Percentiles rank a stretch among this genome's conserved stretches.
Conservation (phyloP, 2,113 vertebrate genomes). For the Leucoraja erinaceus region DNA sequence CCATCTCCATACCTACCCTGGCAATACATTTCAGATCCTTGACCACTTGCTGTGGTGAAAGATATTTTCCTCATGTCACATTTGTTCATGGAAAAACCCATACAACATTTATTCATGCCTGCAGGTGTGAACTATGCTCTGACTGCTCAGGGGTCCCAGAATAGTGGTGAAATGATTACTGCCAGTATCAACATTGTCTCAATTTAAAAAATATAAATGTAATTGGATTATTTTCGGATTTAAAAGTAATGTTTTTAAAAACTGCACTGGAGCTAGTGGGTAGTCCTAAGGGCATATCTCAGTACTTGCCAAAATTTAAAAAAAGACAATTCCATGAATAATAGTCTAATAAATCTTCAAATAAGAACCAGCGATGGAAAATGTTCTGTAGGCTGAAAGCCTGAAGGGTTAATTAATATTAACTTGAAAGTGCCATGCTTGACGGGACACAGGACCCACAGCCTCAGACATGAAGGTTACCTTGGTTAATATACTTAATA, state of each 20-base stretch:
- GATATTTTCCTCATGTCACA: too few relatives aligned
- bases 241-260: slow-evolving; percentile 7
- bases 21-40: too few relatives aligned
- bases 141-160: background rate
- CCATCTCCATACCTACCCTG: too few relatives aligned
- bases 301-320: background rate
- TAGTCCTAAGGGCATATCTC: background rate
- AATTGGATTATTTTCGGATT: background rate
- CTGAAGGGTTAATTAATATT: slow-evolving; percentile 28
- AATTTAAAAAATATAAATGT: background rate
- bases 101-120: background rate
- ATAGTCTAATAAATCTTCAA: background rate
- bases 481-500: background rate
- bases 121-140: background rate
- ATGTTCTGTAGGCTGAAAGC: background rate
- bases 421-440: background rate
- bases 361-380: background rate
- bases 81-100: background rate
- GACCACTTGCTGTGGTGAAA: too few relatives aligned
- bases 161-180: background rate
- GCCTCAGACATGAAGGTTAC: slow-evolving; percentile 9
- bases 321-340: background rate
- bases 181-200: background rate
- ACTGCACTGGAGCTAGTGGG: background rate
- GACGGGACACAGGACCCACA: background rate